Percentiles rank a stretch among this genome's conserved stretches.
Evolutionary conservation across 2,888 invertebrate genomes (phyloP).

Genomic region (Cheilosia pagana): DNA sequence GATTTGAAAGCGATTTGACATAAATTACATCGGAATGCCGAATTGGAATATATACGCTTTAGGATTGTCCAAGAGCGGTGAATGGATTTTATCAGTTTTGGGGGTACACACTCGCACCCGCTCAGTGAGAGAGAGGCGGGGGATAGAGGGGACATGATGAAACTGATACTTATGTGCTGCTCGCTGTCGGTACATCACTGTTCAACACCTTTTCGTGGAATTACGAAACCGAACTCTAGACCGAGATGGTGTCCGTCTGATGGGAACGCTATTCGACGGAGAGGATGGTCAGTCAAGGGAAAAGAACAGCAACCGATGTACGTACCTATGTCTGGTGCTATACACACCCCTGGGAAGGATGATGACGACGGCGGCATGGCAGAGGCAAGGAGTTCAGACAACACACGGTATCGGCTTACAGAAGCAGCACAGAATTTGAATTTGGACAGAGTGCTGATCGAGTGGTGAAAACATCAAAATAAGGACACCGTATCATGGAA

Average conservation of each 20-base stretch:
- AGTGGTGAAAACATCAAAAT: conserved; percentile 62
- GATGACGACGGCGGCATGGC: conserved; percentile 24
- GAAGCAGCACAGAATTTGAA: conserved; percentile 55
- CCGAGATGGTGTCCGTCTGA: conserved; percentile 70
- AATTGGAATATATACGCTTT: conserved; percentile 43
- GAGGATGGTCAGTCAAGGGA: conserved; percentile 57
- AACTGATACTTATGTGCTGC: conserved; percentile 68
- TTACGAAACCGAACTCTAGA: conserved; percentile 69
- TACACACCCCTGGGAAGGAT: conserved; percentile 64
- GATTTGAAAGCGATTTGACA: conserved; percentile 74
- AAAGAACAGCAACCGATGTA: conserved; percentile 54
- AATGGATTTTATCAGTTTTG: conserved; percentile 38
- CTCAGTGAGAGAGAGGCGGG: not conserved
- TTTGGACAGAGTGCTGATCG: conserved; percentile 17
- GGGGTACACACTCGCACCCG: conserved; percentile 29
- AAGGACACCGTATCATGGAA: conserved; percentile 31
- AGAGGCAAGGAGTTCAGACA: conserved; percentile 46
- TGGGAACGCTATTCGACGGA: conserved; percentile 57
- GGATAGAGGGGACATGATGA: conserved; percentile 25
- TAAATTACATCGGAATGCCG: conserved; percentile 67
- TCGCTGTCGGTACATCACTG: conserved; percentile 72
- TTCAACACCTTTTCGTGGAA: conserved; percentile 75
- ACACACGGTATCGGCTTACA: conserved; percentile 60
- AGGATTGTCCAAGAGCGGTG: conserved; percentile 56
- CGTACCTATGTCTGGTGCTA: conserved; percentile 52